These are phyloP conservation scores for Corythornis madagascariensis DNA, from an alignment of 2,113 vertebrate genomes.

Conservation along the genomic window DNA sequence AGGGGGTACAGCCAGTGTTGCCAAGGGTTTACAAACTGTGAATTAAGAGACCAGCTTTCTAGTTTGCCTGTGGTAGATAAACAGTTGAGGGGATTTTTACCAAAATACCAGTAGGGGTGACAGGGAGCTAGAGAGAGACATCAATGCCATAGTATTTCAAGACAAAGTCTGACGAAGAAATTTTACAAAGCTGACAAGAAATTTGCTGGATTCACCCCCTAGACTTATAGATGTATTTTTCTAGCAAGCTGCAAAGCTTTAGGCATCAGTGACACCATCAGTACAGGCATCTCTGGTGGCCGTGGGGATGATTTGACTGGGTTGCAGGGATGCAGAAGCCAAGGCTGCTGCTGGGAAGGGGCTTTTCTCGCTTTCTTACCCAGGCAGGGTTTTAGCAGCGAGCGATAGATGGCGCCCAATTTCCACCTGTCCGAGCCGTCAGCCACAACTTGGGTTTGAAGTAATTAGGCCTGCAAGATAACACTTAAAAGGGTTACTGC, in stretches of 20 bases:
- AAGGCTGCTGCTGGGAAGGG: accelerated
- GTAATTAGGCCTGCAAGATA: slow-evolving; percentile 72
- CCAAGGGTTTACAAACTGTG: background rate
- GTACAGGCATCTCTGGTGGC: background rate
- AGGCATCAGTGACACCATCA: no score
- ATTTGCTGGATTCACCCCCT: background rate
- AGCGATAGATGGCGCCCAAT: slow-evolving; percentile 80
- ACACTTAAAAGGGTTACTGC: slow-evolving; percentile 68
- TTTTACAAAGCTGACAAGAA: background rate
- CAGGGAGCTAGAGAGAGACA: background rate
- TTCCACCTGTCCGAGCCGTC: slow-evolving; percentile 48
- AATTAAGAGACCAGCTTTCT: background rate
- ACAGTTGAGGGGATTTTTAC: background rate
- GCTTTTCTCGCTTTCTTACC: background rate
- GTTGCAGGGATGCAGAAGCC: background rate
- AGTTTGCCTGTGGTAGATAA: background rate
- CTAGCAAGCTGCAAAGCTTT: background rate
- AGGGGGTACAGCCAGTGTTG: background rate
- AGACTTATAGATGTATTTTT: background rate
- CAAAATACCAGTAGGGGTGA: background rate
- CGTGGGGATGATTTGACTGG: background rate
- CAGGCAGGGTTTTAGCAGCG: slow-evolving; percentile 28
- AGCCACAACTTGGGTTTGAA: slow-evolving; percentile 56
- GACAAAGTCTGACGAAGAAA: background rate
- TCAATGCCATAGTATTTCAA: background rate